phyloP scores from a whole-genome alignment of 2,888 invertebrate species.

The Synergus umbraculus region DNA sequence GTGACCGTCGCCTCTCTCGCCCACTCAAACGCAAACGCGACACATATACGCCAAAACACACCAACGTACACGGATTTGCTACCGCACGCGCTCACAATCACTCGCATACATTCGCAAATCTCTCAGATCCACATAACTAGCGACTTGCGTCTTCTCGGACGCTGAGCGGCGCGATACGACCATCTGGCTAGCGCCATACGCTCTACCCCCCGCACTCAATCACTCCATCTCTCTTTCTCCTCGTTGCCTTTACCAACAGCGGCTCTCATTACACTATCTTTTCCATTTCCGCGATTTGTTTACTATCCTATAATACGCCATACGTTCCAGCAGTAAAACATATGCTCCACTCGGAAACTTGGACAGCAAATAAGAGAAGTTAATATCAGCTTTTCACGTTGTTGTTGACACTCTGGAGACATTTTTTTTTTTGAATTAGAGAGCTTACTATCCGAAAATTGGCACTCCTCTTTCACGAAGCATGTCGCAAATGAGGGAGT shows the following conservation, averaged over 20 bases:
- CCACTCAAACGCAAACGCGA: slow-evolving; percentile 57
- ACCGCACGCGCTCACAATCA: slow-evolving; percentile 38
- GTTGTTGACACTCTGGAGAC: no score
- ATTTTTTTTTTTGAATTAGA: neutral
- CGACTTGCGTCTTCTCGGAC: slow-evolving; percentile 39
- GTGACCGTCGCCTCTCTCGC: slow-evolving; percentile 62
- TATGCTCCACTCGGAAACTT: neutral
- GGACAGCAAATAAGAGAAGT: neutral
- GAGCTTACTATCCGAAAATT: neutral
- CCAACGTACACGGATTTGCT: slow-evolving; percentile 17
- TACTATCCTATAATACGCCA: neutral
- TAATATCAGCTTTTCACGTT: no score
- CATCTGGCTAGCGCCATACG: slow-evolving; percentile 61
- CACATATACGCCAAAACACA: slow-evolving; percentile 47
- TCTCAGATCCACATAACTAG: slow-evolving; percentile 39
- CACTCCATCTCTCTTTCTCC: slow-evolving; percentile 29
- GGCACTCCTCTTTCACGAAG: neutral
- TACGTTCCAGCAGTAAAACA: neutral
- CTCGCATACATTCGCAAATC: slow-evolving; percentile 38
- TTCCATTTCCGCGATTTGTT: slow-evolving; percentile 26
- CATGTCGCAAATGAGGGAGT: neutral
- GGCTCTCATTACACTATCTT: slow-evolving; percentile 20
- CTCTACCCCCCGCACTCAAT: slow-evolving; percentile 42
- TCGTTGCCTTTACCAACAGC: slow-evolving; percentile 20
- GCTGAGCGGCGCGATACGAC: slow-evolving; percentile 47